These are phyloP conservation scores for Anarsia innoxiella DNA, from an alignment of 2,888 invertebrate species.

Conservation along the genomic window DNA sequence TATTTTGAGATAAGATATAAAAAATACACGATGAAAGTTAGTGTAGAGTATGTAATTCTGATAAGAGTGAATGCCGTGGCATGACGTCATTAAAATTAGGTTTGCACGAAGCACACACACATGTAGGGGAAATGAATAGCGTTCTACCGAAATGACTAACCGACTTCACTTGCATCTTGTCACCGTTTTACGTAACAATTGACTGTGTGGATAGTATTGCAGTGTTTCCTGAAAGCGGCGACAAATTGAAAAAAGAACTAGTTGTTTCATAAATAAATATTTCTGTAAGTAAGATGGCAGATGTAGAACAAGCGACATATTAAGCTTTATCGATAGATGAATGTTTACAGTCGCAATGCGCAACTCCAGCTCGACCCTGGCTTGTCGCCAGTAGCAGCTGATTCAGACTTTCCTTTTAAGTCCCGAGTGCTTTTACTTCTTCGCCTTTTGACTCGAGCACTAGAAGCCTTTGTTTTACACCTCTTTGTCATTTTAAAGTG, in stretches of 20 bases:
- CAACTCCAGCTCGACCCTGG: constrained; percentile 40
- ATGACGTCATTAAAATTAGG: constrained; percentile 26
- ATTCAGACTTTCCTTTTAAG: constrained; percentile 16
- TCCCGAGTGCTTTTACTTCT: constrained; percentile 1
- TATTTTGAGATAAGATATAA: constrained; percentile 1
- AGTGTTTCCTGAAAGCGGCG: no score
- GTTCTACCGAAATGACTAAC: no score
- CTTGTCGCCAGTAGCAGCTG: constrained; percentile 47
- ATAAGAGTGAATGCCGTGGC: constrained; percentile 23
- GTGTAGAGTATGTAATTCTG: constrained; percentile 28
- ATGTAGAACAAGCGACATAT: no score
- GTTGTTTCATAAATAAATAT: no score
- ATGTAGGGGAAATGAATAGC: constrained; percentile 3
- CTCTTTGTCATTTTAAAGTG: no score
- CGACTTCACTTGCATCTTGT: no score
- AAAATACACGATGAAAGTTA: constrained; percentile 22
- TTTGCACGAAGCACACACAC: constrained; percentile 13
- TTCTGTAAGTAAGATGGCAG: no score
- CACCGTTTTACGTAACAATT: no score
- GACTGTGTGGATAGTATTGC: no score
- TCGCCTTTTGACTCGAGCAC: background rate
- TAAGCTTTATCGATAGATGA: constrained; percentile 24
- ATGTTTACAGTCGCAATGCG: constrained; percentile 52
- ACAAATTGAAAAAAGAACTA: no score
- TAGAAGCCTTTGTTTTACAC: background rate